Percentiles rank a stretch among this genome's conserved stretches.
Evolutionary conservation across 2,888 invertebrate species (phyloP).

Genomic region (Mimumesa dahlbomi): DNA sequence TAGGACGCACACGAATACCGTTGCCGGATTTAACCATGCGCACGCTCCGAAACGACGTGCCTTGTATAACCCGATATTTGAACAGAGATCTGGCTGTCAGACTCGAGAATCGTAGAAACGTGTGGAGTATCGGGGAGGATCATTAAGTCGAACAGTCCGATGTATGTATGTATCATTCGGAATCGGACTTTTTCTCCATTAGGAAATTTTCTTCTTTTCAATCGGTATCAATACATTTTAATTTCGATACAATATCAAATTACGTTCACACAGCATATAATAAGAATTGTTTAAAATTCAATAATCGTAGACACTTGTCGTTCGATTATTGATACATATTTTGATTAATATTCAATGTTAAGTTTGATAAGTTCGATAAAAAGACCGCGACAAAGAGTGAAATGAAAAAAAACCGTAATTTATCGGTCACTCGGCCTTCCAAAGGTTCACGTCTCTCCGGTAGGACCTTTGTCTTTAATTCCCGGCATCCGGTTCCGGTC

Average conservation of each 20-base stretch:
- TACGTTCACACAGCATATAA: neutral
- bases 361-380: neutral
- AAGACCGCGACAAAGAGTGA: neutral
- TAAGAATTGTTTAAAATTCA: neutral
- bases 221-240: too few species aligned
- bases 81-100: slow-evolving; percentile 57
- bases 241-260: too few species aligned
- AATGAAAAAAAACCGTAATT: slow-evolving; percentile 29
- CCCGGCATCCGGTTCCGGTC: slow-evolving; percentile 75
- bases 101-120: slow-evolving; percentile 49
- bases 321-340: too few species aligned
- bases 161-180: too few species aligned
- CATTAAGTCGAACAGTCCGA: neutral
- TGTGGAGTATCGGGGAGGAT: slow-evolving; percentile 30
- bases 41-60: slow-evolving; percentile 20
- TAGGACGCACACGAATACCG: slow-evolving; percentile 18
- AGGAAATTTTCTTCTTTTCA: neutral
- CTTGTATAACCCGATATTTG: slow-evolving; percentile 50
- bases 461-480: slow-evolving; percentile 65
- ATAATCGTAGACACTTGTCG: too few species aligned
- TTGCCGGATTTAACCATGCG: slow-evolving; percentile 17
- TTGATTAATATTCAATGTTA: neutral
- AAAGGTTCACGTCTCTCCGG: slow-evolving; percentile 10
- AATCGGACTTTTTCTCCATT: neutral
- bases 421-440: slow-evolving; percentile 48